Evolutionary conservation across 2,888 invertebrate genomes (phyloP).

Genomic region (Leptopilina syphax): DNA sequence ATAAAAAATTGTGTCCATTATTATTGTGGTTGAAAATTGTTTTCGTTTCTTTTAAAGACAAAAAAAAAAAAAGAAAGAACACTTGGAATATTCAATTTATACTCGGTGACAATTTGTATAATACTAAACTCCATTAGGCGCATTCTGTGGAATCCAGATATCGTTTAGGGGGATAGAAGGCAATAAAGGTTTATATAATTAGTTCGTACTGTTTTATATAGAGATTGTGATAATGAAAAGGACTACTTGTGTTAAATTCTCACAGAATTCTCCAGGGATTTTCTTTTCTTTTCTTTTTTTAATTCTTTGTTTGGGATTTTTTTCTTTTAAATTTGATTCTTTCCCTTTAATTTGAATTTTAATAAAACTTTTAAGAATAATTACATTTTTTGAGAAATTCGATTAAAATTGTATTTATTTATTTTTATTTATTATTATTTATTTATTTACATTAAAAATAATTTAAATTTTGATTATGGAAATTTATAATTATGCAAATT

Average conservation of each 20-base stretch:
- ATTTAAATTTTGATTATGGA: too few species aligned
- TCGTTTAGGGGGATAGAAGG: not conserved
- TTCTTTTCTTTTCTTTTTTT: too few species aligned
- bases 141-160: not conserved
- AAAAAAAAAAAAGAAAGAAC: not conserved
- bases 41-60: not conserved
- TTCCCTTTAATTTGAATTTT: too few species aligned
- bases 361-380: too few species aligned
- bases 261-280: not conserved
- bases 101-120: not conserved
- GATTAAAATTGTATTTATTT: too few species aligned
- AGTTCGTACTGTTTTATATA: not conserved
- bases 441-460: too few species aligned
- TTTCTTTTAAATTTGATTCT: too few species aligned
- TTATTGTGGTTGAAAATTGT: not conserved
- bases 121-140: constrained; percentile 7
- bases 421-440: too few species aligned
- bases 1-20: not conserved
- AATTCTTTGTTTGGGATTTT: too few species aligned
- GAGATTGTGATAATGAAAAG: not conserved
- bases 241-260: not conserved
- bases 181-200: not conserved
- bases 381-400: too few species aligned
- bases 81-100: constrained; percentile 2
- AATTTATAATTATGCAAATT: too few species aligned